Evolutionary conservation across 2,888 invertebrate species (phyloP).

Genomic region (Rhagonycha fulva): DNA sequence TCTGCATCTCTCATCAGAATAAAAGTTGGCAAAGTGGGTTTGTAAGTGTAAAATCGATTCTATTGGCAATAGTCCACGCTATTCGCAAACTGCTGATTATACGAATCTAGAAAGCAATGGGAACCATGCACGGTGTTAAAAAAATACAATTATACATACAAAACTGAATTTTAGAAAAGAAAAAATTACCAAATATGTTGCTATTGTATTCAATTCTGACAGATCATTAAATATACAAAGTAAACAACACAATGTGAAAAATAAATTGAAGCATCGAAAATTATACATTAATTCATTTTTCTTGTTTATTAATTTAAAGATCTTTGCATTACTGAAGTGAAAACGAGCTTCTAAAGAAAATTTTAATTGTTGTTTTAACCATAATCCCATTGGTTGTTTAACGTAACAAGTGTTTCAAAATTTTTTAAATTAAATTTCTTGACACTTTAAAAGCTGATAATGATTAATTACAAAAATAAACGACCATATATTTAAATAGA

Average conservation of each 20-base stretch:
- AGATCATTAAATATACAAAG: not conserved
- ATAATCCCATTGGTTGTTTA: not conserved
- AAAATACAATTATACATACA: constrained; percentile 10
- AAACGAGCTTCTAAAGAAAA: not conserved
- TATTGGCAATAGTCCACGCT: constrained; percentile 36
- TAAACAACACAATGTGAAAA: not conserved
- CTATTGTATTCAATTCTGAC: not conserved
- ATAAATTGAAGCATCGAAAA: not conserved
- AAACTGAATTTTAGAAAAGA: constrained; percentile 12
- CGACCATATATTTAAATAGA: not conserved
- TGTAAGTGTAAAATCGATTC: constrained; percentile 43
- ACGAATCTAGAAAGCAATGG: constrained; percentile 30
- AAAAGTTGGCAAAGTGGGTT: constrained; percentile 44
- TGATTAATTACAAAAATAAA: not conserved
- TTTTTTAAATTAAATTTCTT: not conserved
- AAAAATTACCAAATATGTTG: not conserved
- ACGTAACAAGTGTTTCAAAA: not conserved
- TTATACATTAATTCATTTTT: not conserved
- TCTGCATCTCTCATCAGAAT: constrained; percentile 41
- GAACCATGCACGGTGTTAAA: constrained; percentile 12
- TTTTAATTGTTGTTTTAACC: not conserved
- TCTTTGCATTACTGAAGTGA: not conserved
- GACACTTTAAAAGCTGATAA: not conserved
- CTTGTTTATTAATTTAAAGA: not conserved
- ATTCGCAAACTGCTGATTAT: constrained; percentile 47